Evolutionary conservation across 2,113 vertebrate genomes (phyloP).

Genomic region (Callopanchax toddi): DNA sequence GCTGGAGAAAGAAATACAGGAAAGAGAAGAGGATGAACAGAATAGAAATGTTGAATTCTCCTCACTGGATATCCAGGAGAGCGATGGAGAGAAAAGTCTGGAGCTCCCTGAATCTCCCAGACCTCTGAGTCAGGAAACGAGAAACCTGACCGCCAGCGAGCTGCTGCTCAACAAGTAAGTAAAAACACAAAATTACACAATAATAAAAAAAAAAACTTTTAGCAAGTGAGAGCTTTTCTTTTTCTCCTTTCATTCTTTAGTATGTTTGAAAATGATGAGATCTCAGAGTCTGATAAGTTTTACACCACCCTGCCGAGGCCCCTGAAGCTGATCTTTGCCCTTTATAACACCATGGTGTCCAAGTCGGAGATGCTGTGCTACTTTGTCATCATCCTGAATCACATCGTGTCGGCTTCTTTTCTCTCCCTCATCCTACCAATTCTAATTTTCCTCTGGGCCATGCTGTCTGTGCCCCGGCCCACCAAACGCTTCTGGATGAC

Average conservation of each 20-base stretch:
- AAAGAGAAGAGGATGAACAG: conserved; percentile 20
- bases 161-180: conserved; percentile 81
- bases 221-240: neutral
- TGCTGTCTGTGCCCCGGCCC: conserved; percentile 81
- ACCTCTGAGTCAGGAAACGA: conserved; percentile 64
- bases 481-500: conserved; percentile 82
- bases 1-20: neutral
- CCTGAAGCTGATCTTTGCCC: conserved; percentile 73
- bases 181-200: neutral
- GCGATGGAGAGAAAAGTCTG: conserved; percentile 44
- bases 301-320: conserved; percentile 55
- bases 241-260: conserved; percentile 35
- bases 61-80: conserved; percentile 37
- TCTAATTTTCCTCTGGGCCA: conserved; percentile 80
- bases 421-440: conserved; percentile 77
- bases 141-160: conserved; percentile 75
- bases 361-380: conserved; percentile 80
- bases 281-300: conserved; percentile 75
- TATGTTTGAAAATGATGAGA: conserved; percentile 71
- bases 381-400: conserved; percentile 79
- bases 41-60: conserved; percentile 30
- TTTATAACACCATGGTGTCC: conserved; percentile 71
- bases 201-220: neutral
- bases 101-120: conserved; percentile 52
- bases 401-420: conserved; percentile 75